Evolutionary conservation across 2,113 vertebrate genomes (phyloP), one percentile per base, ranked within the genome.

Genomic region (Ginglymostoma cirratum): DNA sequence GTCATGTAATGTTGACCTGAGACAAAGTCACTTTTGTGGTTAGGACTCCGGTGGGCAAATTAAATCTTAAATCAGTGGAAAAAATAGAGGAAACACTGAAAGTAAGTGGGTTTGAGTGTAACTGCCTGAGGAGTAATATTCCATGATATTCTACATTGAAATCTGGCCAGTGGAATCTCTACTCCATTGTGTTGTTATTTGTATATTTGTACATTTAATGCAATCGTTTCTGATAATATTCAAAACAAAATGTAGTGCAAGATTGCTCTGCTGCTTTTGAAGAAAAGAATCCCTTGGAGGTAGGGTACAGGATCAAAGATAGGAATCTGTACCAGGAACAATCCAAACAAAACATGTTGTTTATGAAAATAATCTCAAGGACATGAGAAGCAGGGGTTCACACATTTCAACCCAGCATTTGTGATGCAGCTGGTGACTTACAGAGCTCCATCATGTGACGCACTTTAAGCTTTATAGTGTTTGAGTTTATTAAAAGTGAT

Each of bases 401-500:
- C 55, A 66, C 89, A 92, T 38, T 65, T 93, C n/a, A 66, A 24
- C 61, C n/a, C 89, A 66, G 61, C 34, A 67, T 38, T 93, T 93
- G 61, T 67, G 61, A 66, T 67, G 89, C 89, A 93, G 89, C 66
- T 23, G 34, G 65, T 93, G 65, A 93, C 89, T 34, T 92, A n/a
- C n/a, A 93, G 89, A 93, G 61, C 89, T 66, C 17, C n/a, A 19
- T 93, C 89, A 93, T 42, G 34, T 66, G 89, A 93, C n/a, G 61
- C 6, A n/a, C 89, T 93, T 93, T 93, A 93, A 66, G 61, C 67
- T 93, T 93, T 93, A 93, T 93, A 93, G 89, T 93, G 89, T 38
- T 93, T 93, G 61, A 93, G 61, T 93, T 93, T 93, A 93, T 93
- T 93, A 93, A 93, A 93, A 93, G 61, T 93, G 89, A 93, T 93